These are phyloP conservation scores for Cheilosia grossa DNA, from an alignment of 2,888 invertebrate genomes.

Conservation along the genomic window DNA sequence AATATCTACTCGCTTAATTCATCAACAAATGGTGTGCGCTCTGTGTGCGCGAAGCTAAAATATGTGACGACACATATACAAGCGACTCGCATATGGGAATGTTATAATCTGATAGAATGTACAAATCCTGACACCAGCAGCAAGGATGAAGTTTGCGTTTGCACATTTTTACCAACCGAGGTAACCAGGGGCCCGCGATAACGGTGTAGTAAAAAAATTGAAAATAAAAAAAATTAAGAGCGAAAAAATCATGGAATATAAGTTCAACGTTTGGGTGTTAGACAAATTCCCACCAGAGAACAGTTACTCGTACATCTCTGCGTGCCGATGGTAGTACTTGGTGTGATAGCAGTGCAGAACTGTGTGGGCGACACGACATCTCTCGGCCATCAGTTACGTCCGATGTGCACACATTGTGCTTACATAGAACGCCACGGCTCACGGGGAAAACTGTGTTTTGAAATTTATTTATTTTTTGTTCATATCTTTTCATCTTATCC, in stretches of 20 bases:
- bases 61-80: constrained; percentile 10
- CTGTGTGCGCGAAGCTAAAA: constrained; percentile 28
- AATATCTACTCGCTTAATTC: too few relatives aligned
- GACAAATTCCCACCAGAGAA: constrained; percentile 65
- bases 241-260: constrained; percentile 41
- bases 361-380: constrained; percentile 21
- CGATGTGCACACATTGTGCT: constrained; percentile 10
- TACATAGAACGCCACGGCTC: neutral
- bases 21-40: constrained; percentile 37
- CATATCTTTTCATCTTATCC: constrained; percentile 34
- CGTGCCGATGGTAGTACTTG: constrained; percentile 18
- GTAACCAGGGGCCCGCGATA: neutral
- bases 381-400: constrained; percentile 34
- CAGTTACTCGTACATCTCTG: constrained; percentile 65
- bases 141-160: constrained; percentile 53
- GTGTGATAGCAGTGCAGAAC: neutral
- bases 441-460: neutral
- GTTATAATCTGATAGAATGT: constrained; percentile 70
- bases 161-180: constrained; percentile 31
- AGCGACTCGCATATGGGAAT: constrained; percentile 52
- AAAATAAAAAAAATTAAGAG: constrained; percentile 1
- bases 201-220: neutral
- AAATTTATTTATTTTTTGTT: constrained; percentile 1
- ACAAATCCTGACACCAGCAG: constrained; percentile 60
- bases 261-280: constrained; percentile 68